Percentiles rank a stretch among this genome's conserved stretches.
Conservation (phyloP, 1,140 invertebrate genomes). For the Drosophila athabasca region DNA sequence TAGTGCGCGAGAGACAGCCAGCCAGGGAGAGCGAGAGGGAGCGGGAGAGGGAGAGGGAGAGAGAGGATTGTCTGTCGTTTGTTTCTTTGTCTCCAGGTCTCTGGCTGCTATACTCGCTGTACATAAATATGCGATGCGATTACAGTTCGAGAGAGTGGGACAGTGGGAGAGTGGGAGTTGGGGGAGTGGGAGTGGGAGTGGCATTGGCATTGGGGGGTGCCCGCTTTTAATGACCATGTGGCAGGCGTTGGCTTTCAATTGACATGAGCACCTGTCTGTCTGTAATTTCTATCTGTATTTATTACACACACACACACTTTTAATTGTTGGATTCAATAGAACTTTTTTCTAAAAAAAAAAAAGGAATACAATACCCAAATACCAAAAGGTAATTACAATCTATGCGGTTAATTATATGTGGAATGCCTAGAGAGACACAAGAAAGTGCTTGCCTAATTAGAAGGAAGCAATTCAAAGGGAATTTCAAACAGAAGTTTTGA, state of each 20-base stretch:
- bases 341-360: conserved; percentile 32
- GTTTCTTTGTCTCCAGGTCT: conserved; percentile 43
- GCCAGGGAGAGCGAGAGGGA: no score
- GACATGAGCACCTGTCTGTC: conserved; percentile 67
- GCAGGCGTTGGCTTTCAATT: conserved; percentile 71
- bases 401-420: conserved; percentile 44
- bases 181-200: conserved; percentile 1
- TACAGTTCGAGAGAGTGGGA: conserved; percentile 11
- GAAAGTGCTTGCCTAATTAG: conserved; percentile 47
- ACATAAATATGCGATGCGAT: conserved; percentile 43
- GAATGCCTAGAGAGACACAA: not conserved
- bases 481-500: not conserved
- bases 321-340: conserved; percentile 53
- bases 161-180: not conserved
- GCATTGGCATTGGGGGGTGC: not conserved
- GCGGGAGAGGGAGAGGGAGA: no score
- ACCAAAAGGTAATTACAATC: conserved; percentile 32
- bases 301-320: conserved; percentile 40
- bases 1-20: conserved; percentile 1
- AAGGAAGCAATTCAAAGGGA: conserved; percentile 11
- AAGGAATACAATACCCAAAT: no score
- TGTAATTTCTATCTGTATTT: conserved; percentile 49
- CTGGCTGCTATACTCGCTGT: conserved; percentile 52
- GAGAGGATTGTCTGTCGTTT: conserved; percentile 44
- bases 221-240: conserved; percentile 52